A percentile compares a stretch with the other conserved stretches of the same genome.
Evolutionary conservation across 30 jellyfish, hydroid and myxozoan species (phyloP).

Genomic region (Pseudorhiza aurosa): DNA sequence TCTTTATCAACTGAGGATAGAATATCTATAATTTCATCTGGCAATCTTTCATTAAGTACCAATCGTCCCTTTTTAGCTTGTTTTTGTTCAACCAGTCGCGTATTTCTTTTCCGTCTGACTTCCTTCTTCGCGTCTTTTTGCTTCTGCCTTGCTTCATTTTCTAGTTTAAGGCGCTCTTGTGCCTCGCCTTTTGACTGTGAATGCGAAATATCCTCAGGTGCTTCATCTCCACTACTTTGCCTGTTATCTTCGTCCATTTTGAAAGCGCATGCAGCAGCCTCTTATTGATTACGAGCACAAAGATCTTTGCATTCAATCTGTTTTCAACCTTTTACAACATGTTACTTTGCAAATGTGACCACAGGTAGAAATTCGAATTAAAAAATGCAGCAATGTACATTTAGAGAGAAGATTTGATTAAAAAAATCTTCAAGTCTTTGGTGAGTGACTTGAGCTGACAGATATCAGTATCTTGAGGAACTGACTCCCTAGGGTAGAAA

Average conservation of each 20-base stretch:
- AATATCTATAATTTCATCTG: slow-evolving; percentile 44
- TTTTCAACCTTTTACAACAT: too few species aligned
- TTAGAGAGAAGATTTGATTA: too few species aligned
- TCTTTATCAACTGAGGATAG: slow-evolving; percentile 18
- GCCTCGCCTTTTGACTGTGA: slow-evolving; percentile 54
- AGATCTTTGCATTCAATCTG: too few species aligned
- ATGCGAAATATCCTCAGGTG: slow-evolving; percentile 67
- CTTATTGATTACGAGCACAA: too few species aligned
- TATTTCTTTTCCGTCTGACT: slow-evolving; percentile 35
- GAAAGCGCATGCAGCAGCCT: not conserved
- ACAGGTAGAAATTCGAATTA: too few species aligned
- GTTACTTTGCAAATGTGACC: too few species aligned
- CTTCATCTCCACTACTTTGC: slow-evolving; percentile 60
- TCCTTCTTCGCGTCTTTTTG: slow-evolving; percentile 38
- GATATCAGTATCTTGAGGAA: too few species aligned
- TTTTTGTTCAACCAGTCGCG: slow-evolving; percentile 24
- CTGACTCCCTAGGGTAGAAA: too few species aligned
- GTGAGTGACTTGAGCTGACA: too few species aligned
- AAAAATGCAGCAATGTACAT: too few species aligned
- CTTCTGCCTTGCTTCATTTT: slow-evolving; percentile 10
- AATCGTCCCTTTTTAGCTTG: not conserved
- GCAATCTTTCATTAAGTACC: slow-evolving; percentile 38
- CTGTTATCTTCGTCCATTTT: slow-evolving; percentile 2
- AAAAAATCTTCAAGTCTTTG: too few species aligned
- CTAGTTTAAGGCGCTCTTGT: slow-evolving; percentile 27